These are phyloP conservation scores for Peromyscus maniculatus DNA, from an alignment of 2,113 vertebrate species.

Conservation along the genomic window DNA sequence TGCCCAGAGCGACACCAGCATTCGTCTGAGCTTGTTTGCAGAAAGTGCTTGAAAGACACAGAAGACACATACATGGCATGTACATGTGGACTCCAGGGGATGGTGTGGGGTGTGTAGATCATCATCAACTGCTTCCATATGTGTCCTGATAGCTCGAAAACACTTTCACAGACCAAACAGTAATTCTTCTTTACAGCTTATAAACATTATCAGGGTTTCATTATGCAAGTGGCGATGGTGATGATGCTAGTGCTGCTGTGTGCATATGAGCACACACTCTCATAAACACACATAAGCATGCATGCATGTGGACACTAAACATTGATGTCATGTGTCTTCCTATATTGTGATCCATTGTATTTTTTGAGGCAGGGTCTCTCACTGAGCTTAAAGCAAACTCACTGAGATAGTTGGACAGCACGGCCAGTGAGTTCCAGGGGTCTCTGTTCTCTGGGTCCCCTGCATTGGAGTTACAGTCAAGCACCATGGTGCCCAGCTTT, in stretches of 20 bases:
- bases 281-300: not conserved
- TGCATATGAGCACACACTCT: not conserved
- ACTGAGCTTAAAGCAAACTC: not conserved
- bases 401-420: not conserved
- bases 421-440: no score
- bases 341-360: not conserved
- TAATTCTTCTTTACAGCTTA: not conserved
- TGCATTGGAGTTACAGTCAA: not conserved
- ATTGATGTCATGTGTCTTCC: not conserved
- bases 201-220: not conserved
- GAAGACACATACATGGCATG: not conserved
- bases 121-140: not conserved
- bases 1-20: no score
- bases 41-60: not conserved
- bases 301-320: fast-evolving
- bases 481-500: not conserved
- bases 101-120: not conserved
- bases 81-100: not conserved
- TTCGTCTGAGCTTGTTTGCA: not conserved
- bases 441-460: not conserved
- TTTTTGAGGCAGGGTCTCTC: not conserved
- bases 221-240: not conserved
- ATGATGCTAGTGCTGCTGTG: no score
- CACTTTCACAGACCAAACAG: not conserved
- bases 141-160: not conserved